Percentiles rank a stretch among this genome's conserved stretches.
Evolutionary conservation across 2,113 vertebrate species (phyloP).

Genomic region (western clawed frog (Xenopus tropicalis)): DNA sequence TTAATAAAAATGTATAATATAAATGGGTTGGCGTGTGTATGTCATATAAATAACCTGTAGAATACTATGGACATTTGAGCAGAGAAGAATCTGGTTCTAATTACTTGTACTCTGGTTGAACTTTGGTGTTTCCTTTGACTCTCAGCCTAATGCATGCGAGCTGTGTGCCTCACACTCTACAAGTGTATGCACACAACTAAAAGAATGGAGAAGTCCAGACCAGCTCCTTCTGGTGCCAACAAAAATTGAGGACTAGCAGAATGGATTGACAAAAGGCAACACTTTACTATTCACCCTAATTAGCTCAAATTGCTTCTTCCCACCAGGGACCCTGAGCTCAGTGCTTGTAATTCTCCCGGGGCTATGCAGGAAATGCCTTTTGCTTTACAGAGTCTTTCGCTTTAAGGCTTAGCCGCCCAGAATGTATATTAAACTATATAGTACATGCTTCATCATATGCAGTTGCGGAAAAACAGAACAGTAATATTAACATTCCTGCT

Average conservation of each 20-base stretch:
- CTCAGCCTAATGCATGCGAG: slow-evolving; percentile 74
- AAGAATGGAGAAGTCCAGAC: slow-evolving; percentile 54
- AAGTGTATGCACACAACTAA: slow-evolving; percentile 63
- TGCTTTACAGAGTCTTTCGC: slow-evolving; percentile 58
- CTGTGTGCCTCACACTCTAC: slow-evolving; percentile 69
- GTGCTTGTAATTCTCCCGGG: slow-evolving; percentile 65
- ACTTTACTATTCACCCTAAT: slow-evolving; percentile 75
- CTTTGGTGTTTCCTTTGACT: slow-evolving; percentile 87
- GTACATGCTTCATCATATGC: slow-evolving; percentile 55
- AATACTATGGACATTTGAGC: slow-evolving; percentile 57
- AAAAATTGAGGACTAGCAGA: slow-evolving; percentile 72
- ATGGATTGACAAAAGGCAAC: slow-evolving; percentile 72
- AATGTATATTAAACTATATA: slow-evolving; percentile 62
- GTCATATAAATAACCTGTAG: slow-evolving; percentile 66
- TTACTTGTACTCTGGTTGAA: slow-evolving; percentile 90
- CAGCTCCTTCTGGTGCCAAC: slow-evolving; percentile 66
- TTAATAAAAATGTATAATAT: neutral
- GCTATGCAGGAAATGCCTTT: slow-evolving; percentile 80
- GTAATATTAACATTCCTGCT: slow-evolving; percentile 53
- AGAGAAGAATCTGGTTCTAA: slow-evolving; percentile 78
- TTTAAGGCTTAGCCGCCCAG: slow-evolving; percentile 66
- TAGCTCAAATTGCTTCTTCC: slow-evolving; percentile 71
- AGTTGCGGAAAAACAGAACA: slow-evolving; percentile 54
- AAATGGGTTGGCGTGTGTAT: neutral
- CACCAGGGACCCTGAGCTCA: slow-evolving; percentile 63